phyloP scores from a whole-genome alignment of 2,888 invertebrate genomes.

The Linyphia triangularis region DNA sequence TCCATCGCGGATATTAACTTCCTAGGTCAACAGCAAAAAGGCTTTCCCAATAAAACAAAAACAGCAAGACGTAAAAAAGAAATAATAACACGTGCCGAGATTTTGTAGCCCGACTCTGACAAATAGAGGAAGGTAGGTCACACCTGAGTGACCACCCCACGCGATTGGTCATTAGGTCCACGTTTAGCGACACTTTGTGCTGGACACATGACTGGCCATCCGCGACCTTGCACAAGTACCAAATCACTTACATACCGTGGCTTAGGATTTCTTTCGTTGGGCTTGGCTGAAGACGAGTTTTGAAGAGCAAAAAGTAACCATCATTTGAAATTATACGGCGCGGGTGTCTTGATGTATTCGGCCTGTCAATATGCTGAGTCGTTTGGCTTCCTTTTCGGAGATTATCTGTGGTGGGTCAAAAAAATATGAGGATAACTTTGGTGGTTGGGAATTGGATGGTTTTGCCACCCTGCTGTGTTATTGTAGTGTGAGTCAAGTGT shows the following conservation, averaged over 20 bases:
- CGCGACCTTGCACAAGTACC: conserved; percentile 51
- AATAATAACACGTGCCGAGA: conserved; percentile 68
- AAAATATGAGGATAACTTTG: neutral
- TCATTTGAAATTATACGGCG: conserved; percentile 7
- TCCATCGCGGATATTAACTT: conserved; percentile 56
- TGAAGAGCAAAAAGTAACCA: neutral
- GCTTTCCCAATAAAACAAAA: conserved; percentile 16
- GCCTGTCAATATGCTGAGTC: conserved; percentile 35
- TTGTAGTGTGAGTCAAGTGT: neutral
- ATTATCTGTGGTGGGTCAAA: neutral
- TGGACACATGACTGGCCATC: conserved; percentile 64
- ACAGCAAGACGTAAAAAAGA: conserved; percentile 1
- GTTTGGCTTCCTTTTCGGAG: neutral
- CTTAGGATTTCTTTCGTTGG: conserved; percentile 21
- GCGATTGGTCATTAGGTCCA: conserved; percentile 69
- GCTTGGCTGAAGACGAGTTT: conserved; percentile 46
- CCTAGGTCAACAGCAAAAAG: conserved; percentile 40
- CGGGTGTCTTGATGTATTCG: conserved; percentile 11
- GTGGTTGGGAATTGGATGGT: neutral
- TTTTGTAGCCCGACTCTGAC: conserved; percentile 70
- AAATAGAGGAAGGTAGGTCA: conserved; percentile 65
- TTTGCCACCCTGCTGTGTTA: neutral
- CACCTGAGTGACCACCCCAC: conserved; percentile 72
- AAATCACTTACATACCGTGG: conserved; percentile 45
- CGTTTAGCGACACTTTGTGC: conserved; percentile 71